Base-by-base conservation (phyloP, 2,888 invertebrate genomes). In the Minunthozetes semirufus region DNA sequence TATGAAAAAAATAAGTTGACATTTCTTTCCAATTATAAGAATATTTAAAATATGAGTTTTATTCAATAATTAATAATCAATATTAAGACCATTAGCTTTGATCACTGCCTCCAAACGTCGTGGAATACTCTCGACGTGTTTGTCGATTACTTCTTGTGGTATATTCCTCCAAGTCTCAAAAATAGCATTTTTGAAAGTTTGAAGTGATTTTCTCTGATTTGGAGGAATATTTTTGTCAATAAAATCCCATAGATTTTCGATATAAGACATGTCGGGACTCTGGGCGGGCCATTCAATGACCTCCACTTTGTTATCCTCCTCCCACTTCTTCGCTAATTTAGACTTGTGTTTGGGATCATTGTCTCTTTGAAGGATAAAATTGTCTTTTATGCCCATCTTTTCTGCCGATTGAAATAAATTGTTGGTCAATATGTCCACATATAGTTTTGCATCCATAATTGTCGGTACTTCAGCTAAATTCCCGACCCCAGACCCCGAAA, bases 321-420 rank as follows among this genome's bases (percentile, higher is more conserved):
- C 50, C 72, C 74, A 78, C n/a, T 66, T 42, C 25, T 66, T 76
- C 5, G 73, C 59, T n/a, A 22, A 46, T 17, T 48, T 11, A 8
- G 73, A 42, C 0, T 75, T 75, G 27, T 76, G 76, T 46, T 76
- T 78, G 0, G 74, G 75, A 19, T 76, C 75, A 8, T 77, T 78
- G 27, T 77, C 74, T 25, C 74, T 74, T 38, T 76, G 76, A 50
- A 78, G 77, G 1, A 72, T 29, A 50, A 68, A 75, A 17, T 63
- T 53, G 4, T 42, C 19, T 25, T 15, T 50, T 0, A 77, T 22
- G 13, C 73, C 66, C 2, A 75, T 22, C 66, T 71, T 73, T 0
- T 3, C 1, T n/a, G 63, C 73, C 19, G 68, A 72, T 72, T 70
- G 22, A 9, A 25, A 6, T 38, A 78, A 70, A 74, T 75, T 75